These are phyloP conservation scores for Phalloptychus januarius DNA, from an alignment of 2,797 vertebrate species.

Conservation along the genomic window DNA sequence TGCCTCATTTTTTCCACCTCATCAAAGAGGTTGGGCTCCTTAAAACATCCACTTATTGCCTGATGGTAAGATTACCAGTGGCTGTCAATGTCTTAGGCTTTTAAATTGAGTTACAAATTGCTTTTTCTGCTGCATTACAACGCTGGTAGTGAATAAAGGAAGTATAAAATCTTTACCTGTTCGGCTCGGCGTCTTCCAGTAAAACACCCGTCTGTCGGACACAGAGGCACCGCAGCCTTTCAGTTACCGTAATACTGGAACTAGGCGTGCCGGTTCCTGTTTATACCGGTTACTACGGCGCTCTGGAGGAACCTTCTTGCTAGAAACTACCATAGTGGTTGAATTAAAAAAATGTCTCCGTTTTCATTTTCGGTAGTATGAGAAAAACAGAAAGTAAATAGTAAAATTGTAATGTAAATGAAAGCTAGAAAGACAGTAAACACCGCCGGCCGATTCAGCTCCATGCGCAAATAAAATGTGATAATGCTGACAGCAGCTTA, in stretches of 20 bases:
- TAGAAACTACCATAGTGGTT: neutral
- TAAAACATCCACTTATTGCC: slow-evolving; percentile 30
- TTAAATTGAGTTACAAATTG: neutral
- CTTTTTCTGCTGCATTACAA: neutral
- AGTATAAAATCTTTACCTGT: slow-evolving; percentile 73
- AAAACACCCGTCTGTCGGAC: slow-evolving; percentile 71
- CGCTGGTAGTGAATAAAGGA: slow-evolving; percentile 18
- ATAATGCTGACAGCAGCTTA: neutral
- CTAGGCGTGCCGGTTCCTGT: neutral
- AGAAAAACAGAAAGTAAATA: neutral
- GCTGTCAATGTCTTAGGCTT: neutral
- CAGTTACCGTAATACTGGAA: slow-evolving; percentile 75
- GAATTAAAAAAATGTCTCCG: neutral
- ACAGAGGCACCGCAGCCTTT: slow-evolving; percentile 60
- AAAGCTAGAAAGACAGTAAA: neutral
- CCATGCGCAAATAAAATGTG: neutral
- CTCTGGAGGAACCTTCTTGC: neutral
- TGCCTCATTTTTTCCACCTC: slow-evolving; percentile 70
- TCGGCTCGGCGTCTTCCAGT: slow-evolving; percentile 73
- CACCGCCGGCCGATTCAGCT: neutral
- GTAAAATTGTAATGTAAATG: neutral
- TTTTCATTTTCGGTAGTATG: neutral
- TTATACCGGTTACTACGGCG: slow-evolving; percentile 42
- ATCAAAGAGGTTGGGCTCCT: slow-evolving; percentile 59
- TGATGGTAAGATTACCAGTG: neutral